phyloP scores from a whole-genome alignment of 2,113 vertebrate species.

The Ptychochromis oligacanthus region DNA sequence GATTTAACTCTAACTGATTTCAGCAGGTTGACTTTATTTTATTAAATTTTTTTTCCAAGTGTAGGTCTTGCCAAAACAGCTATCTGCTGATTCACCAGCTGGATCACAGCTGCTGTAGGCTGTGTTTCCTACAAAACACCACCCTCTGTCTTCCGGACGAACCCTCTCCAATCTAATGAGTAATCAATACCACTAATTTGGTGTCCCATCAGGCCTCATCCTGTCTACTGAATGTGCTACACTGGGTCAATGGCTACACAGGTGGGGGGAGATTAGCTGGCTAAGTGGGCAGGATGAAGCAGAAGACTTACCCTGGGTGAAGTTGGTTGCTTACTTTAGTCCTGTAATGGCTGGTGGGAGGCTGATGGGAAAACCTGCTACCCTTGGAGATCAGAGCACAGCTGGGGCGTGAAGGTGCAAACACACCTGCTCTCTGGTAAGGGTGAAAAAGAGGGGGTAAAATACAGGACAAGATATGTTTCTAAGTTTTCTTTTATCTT shows the following conservation, averaged over 20 bases:
- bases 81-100: constrained; percentile 64
- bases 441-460: background rate
- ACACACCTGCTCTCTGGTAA: constrained; percentile 17
- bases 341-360: constrained; percentile 14
- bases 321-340: constrained; percentile 27
- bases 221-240: constrained; percentile 21
- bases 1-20: constrained; percentile 56
- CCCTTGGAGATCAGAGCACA: constrained; percentile 17
- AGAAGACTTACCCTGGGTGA: constrained; percentile 37
- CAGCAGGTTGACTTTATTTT: constrained; percentile 26
- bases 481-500: background rate
- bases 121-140: constrained; percentile 47
- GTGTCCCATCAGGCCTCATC: constrained; percentile 45
- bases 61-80: constrained; percentile 31
- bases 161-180: constrained; percentile 41
- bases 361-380: constrained; percentile 41
- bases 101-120: constrained; percentile 49
- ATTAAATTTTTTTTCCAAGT: background rate
- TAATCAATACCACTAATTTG: constrained; percentile 69
- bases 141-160: constrained; percentile 57
- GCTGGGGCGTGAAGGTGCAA: background rate
- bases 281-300: constrained; percentile 50
- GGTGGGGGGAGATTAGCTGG: constrained; percentile 52
- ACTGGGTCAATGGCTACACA: constrained; percentile 46
- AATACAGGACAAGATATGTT: background rate